A percentile compares a stretch with the other conserved stretches of the same genome.
These are phyloP conservation scores for Cheilosia impressa DNA, from an alignment of 2,888 invertebrate species.

Conservation along the genomic window DNA sequence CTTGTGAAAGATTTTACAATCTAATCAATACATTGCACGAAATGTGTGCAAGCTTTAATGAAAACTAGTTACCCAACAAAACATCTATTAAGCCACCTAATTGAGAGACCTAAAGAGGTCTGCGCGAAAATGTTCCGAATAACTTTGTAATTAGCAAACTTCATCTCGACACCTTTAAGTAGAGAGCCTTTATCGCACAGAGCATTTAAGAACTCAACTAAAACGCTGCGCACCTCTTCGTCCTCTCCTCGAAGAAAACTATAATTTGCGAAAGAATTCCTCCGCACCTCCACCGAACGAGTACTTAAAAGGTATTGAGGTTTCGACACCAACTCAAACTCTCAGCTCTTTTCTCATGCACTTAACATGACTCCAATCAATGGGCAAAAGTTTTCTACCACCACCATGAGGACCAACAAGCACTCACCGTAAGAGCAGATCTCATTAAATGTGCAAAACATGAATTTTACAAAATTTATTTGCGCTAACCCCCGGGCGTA, in stretches of 20 bases:
- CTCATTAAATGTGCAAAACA: conserved; percentile 74
- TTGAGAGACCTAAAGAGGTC: conserved; percentile 40
- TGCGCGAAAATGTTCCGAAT: conserved; percentile 51
- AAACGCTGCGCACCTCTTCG: background rate
- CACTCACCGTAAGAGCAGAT: conserved; percentile 48
- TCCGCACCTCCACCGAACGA: conserved; percentile 45
- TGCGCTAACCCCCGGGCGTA: conserved; percentile 10
- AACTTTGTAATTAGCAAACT: conserved; percentile 61
- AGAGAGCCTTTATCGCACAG: conserved; percentile 9
- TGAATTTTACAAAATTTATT: conserved; percentile 63
- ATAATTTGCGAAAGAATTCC: conserved; percentile 46
- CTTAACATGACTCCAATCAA: conserved; percentile 59
- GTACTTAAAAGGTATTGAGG: conserved; percentile 60
- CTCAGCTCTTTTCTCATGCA: background rate
- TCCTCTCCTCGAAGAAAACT: conserved; percentile 18
- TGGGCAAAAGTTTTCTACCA: conserved; percentile 57
- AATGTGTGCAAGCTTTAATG: background rate
- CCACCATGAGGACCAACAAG: conserved; percentile 17
- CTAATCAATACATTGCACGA: background rate
- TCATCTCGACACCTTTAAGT: conserved; percentile 42
- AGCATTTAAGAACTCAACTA: conserved; percentile 9
- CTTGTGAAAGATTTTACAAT: background rate
- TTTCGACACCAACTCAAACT: conserved; percentile 60
- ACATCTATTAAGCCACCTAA: conserved; percentile 21
- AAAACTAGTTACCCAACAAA: background rate